Base-by-base conservation (phyloP, 1,140 invertebrate species). In the Conus ventricosus region DNA sequence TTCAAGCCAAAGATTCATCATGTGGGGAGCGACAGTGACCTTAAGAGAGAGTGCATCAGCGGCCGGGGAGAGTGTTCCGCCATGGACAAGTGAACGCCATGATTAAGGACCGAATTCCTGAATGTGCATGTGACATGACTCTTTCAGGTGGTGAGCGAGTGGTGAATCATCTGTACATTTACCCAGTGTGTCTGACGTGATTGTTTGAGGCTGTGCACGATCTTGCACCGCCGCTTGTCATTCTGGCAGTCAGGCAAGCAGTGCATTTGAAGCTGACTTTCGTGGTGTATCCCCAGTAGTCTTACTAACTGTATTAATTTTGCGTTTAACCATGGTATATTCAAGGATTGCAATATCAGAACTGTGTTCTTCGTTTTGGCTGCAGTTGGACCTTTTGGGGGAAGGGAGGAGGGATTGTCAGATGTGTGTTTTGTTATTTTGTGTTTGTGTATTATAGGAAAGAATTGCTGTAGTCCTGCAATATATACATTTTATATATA, bases 321-420 rank as follows among this genome's bases (percentile, higher is more conserved):
- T 67, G 20, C 51, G 27, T n/a, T 20, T 78, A 17, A 39, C 54
- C 53, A 25, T 39, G 71, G 20, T 87, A 87, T 76, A 78, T 78
- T 78, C 17, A n/a, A 53, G 54, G 54, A 23, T 57, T 87, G 85
- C 85, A 87, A 87, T 87, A 87, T 87, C 71, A 87, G 51, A 86
- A 23, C 71, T 87, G 85, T 87, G 85, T 87, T 87, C 85, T 75
- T 27, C 53, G 25, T 27, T 25, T 6, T 57, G 13, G 83, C 23
- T 84, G 53, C n/a, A 84, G 57, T 54, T 25, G 53, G 57, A 39
- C 39, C 39, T 39, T 39, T 39, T 39, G 39, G 57, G 57, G 55
- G 5, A 11, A 20, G 23, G 23, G n/a, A 5, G 5, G 80, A 8
- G 39, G 7, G 53, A 53, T 85, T 11, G 76, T 80, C 10, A 5